Base-by-base conservation (phyloP, 2,797 vertebrate species). In the Pelobates cultripes region DNA sequence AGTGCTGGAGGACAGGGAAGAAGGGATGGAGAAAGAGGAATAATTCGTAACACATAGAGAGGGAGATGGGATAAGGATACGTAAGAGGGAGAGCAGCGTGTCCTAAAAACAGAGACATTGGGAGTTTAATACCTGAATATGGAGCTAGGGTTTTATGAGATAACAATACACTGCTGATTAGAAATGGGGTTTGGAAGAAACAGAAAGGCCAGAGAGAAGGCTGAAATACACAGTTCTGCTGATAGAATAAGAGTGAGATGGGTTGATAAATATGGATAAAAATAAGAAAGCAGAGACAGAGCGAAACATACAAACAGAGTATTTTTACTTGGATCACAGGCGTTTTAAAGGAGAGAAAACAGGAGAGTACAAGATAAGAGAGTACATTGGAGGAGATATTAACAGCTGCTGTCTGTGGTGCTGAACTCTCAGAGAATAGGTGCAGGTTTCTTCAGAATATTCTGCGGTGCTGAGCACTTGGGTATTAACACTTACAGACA, bases 341-440 rank as follows among this genome's bases (percentile, higher is more conserved):
- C 47, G 47, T 1, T 5, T 10, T 5, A 51, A 5, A 51, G 47
- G 10, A 51, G 47, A 51, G 47, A 51, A 51, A 51, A 10, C 47
- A 51, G 5, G 47, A 47, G 43, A 71, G 28, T 28, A 28, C 28
- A 28, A 61, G 10, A 64, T 17, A 64, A 40, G 61, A 47, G 45
- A 10, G 47, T 51, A 51, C 28, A 28, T 51, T 10, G 10, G 61
- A 64, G 61, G 44, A 47, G 45, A 75, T 15, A 40, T 74, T 28
- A 79, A 55, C 7, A 73, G 77, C 28, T 55, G 55, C 81, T 79
- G 55, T 70, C 81, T 53, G 17, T 73, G 77, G 72, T 83, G 42
- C 77, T 83, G 60, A 84, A 66, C 57, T 79, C 53, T 61, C 61
- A 63, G 55, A 44, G 17, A 60, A 42, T 41, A 15, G 51, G 40